Conservation (phyloP, 2,113 vertebrate species). For the Pavo muticus region DNA sequence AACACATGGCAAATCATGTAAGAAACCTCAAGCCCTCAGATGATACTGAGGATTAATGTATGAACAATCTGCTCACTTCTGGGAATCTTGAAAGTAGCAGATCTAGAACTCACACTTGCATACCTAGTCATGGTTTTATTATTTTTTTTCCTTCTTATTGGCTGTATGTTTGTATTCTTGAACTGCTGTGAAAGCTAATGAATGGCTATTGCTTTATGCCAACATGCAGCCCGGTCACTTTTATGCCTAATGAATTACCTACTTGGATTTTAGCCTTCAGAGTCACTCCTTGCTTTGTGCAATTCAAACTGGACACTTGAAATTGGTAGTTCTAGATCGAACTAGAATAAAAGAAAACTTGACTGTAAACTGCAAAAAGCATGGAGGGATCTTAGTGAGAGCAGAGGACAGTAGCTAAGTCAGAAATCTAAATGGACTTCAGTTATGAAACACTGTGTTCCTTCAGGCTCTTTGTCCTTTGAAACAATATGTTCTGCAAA, state of each 20-base stretch:
- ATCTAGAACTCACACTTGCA: background rate
- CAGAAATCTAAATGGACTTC: background rate
- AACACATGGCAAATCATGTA: conserved; percentile 15
- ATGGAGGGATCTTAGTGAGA: background rate
- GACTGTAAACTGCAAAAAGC: background rate
- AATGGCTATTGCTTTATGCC: background rate
- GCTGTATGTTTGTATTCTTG: background rate
- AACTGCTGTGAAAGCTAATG: background rate
- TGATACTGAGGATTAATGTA: background rate
- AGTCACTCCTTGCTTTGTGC: background rate
- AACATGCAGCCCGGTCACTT: background rate
- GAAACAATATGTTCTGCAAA: conserved; percentile 6
- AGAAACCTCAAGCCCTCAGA: background rate
- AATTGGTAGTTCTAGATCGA: background rate
- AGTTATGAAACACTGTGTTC: background rate
- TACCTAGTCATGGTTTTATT: background rate
- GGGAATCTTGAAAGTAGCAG: background rate
- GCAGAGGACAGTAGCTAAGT: background rate
- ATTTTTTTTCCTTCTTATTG: background rate
- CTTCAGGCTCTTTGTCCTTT: conserved; percentile 1
- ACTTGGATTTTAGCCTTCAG: background rate
- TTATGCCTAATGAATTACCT: background rate
- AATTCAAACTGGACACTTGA: background rate
- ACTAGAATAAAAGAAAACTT: background rate
- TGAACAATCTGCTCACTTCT: background rate